Base-by-base conservation (phyloP, 2,888 invertebrate species). In the Rhagophthalmus giganteus region DNA sequence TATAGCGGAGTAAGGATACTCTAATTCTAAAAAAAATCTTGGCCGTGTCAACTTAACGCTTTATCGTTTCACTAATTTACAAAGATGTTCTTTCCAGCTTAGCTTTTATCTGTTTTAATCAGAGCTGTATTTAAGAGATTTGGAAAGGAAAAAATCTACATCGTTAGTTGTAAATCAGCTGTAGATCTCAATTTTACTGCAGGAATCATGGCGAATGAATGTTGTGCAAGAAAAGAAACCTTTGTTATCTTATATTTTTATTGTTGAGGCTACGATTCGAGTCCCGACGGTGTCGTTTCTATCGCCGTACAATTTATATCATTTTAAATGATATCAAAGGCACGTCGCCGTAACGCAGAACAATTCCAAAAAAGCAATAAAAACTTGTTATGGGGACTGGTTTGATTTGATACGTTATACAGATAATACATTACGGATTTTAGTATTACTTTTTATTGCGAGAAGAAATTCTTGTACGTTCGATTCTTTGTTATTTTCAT, bases 321-420 rank as follows among this genome's bases (percentile, higher is more conserved):
- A 55, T 65, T 66, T 64, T 65, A 66, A 66, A 66, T 63, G 64
- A 63, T 65, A 64, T 61, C 60, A 61, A 61, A 61, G 48, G 58
- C 59, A 60, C 55, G 54, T 45, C 50, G 56, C 52, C 44, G 54
- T 54, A 58, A 60, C 44, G 55, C 59, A 28, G 53, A 55, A 58
- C 55, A 52, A 57, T 57, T 54, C 51, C 46, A 42, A 58, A 61
- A 59, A 57, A 53, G 60, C 55, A 61, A 63, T 63, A 61, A 63
- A 50, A 61, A 61, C 53, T 50, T 57, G 53, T 52, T 59, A 57
- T 54, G 50, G 53, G 54, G 51, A 54, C n/a, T 50, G 50, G 54
- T 42, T 42, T 51, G 59, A 57, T 55, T 61, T 59, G 52, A 54
- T 50, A 44, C 44, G 38, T 50, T 50, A 50, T 50, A 50, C 20